phyloP scores from a whole-genome alignment of 2,888 invertebrate genomes.

The Pandemis cinnamomeana region DNA sequence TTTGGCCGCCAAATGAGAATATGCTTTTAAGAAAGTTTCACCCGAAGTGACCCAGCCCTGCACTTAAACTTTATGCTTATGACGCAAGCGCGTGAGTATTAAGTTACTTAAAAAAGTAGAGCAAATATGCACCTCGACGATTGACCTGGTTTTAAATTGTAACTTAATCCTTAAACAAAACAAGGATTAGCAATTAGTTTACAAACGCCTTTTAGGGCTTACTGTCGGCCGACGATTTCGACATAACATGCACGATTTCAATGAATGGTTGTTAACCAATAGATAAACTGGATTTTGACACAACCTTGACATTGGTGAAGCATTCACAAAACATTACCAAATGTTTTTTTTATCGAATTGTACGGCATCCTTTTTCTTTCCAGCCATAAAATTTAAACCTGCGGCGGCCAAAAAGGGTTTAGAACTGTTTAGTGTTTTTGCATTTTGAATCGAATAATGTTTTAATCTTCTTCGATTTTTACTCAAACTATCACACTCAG shows the following conservation, averaged over 20 bases:
- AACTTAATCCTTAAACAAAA: slow-evolving; percentile 40
- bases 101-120: slow-evolving; percentile 20
- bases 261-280: slow-evolving; percentile 12
- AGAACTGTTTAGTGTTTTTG: too few relatives aligned
- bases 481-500: too few relatives aligned
- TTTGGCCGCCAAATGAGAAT: neutral
- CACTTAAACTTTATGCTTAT: slow-evolving; percentile 16
- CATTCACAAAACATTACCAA: too few relatives aligned
- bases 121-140: slow-evolving; percentile 19
- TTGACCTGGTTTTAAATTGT: slow-evolving; percentile 37
- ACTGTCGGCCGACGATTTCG: slow-evolving; percentile 24
- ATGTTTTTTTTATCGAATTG: too few relatives aligned
- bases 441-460: too few relatives aligned
- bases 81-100: slow-evolving; percentile 31
- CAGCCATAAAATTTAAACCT: too few relatives aligned
- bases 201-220: slow-evolving; percentile 35
- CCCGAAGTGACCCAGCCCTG: slow-evolving; percentile 11
- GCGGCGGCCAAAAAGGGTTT: too few relatives aligned
- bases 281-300: neutral
- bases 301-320: neutral
- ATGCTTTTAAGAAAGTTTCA: slow-evolving; percentile 25
- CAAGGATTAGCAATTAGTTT: slow-evolving; percentile 39
- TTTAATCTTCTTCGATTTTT: too few relatives aligned
- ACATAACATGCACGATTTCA: slow-evolving; percentile 29
- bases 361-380: too few relatives aligned